These are phyloP conservation scores for Hiodon alosoides DNA, from an alignment of 2,113 vertebrate species.

Conservation along the genomic window DNA sequence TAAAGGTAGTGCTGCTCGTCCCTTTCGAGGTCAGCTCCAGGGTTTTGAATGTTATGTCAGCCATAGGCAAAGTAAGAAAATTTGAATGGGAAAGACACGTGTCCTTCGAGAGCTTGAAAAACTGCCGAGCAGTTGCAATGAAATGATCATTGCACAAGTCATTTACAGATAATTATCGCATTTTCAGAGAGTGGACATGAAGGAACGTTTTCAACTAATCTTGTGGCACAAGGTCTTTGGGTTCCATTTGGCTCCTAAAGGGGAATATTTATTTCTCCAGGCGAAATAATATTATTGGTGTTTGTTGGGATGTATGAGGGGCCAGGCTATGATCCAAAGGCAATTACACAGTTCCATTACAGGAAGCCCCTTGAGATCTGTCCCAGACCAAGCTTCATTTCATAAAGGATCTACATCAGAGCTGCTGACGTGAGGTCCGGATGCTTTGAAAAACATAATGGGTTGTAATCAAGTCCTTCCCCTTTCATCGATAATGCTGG, in stretches of 20 bases:
- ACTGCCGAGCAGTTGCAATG: no score
- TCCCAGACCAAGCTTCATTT: background rate
- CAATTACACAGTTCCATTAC: slow-evolving; percentile 35
- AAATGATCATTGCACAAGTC: background rate
- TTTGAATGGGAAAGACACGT: no score
- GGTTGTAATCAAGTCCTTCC: slow-evolving; percentile 14
- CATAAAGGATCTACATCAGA: background rate
- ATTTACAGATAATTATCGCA: background rate
- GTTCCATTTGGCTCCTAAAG: slow-evolving; percentile 15
- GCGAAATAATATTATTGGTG: slow-evolving; percentile 30
- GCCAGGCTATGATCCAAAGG: slow-evolving; percentile 21
- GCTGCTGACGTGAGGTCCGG: background rate
- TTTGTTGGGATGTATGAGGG: slow-evolving; percentile 31
- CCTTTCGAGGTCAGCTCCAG: background rate
- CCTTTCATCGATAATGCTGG: slow-evolving; percentile 18
- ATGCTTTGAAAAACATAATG: no score
- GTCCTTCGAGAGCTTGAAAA: no score
- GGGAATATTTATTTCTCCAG: background rate
- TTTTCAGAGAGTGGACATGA: background rate
- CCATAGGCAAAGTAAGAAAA: no score
- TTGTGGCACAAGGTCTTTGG: background rate
- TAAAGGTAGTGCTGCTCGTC: background rate
- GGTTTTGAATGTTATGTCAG: no score
- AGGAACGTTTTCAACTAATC: slow-evolving; percentile 17
- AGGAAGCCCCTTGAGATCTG: background rate